phyloP scores from a whole-genome alignment of 1,140 invertebrate genomes.

The Drosophila arizonae region DNA sequence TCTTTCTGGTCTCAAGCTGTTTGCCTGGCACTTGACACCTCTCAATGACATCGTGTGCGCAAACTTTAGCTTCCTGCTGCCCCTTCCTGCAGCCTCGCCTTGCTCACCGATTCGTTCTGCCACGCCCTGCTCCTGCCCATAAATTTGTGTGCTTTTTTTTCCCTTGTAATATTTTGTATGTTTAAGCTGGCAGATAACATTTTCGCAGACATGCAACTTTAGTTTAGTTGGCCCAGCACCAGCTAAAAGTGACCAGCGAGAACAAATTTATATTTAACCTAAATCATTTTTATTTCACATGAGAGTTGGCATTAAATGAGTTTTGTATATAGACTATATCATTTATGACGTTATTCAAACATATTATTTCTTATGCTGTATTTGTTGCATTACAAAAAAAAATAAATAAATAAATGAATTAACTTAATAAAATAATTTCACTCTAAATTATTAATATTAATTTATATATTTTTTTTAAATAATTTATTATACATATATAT shows the following conservation, averaged over 20 bases:
- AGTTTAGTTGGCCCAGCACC: background rate
- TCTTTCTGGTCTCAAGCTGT: slow-evolving; percentile 48
- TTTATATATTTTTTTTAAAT: no score
- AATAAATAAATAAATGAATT: no score
- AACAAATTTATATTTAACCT: background rate
- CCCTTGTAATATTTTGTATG: slow-evolving; percentile 11
- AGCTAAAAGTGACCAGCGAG: slow-evolving; percentile 3
- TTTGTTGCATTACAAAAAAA: no score
- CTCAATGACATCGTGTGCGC: slow-evolving; percentile 62
- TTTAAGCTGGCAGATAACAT: slow-evolving; percentile 35
- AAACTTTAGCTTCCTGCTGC: slow-evolving; percentile 21
- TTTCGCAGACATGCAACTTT: slow-evolving; percentile 20
- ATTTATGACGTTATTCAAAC: no score
- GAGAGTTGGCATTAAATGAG: no score
- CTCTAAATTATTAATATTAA: no score
- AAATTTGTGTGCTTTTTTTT: slow-evolving; percentile 36
- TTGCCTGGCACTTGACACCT: slow-evolving; percentile 73
- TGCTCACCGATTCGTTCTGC: slow-evolving; percentile 1
- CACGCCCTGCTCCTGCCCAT: slow-evolving; percentile 20
- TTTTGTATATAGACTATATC: no score
- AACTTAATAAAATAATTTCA: no score
- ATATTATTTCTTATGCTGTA: no score
- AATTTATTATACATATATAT: background rate
- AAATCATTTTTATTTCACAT: background rate
- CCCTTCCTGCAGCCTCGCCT: background rate